Conservation (phyloP, 2,113 vertebrate genomes). For the Amphiprion ocellaris region DNA sequence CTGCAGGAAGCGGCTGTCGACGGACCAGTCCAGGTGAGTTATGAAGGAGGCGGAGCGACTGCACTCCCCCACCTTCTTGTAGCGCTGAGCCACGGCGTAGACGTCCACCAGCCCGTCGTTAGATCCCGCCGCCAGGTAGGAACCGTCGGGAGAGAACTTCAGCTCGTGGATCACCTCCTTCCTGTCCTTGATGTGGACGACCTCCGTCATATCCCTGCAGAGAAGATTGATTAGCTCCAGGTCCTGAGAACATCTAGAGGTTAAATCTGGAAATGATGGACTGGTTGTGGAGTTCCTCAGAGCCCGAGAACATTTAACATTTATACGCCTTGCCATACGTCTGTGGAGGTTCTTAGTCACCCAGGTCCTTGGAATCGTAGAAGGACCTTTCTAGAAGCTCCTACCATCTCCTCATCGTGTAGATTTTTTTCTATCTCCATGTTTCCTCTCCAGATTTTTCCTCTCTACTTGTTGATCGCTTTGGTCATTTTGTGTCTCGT, state of each 20-base stretch:
- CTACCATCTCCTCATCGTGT: too few relatives aligned
- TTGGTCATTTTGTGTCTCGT: too few relatives aligned
- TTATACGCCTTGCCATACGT: too few relatives aligned
- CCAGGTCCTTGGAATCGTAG: too few relatives aligned
- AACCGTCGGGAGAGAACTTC: slow-evolving; percentile 96
- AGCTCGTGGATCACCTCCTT: slow-evolving; percentile 99
- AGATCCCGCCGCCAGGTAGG: slow-evolving; percentile 95
- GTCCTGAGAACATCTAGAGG: background rate
- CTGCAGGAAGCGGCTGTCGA: slow-evolving; percentile 95
- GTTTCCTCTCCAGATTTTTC: too few relatives aligned
- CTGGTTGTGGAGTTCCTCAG: too few relatives aligned
- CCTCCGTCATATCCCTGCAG: slow-evolving; percentile 97
- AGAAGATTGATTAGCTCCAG: background rate
- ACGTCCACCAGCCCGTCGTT: slow-evolving; percentile 95
- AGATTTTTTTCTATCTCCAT: too few relatives aligned
- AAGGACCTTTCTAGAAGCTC: too few relatives aligned
- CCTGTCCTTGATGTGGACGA: slow-evolving; percentile 97
- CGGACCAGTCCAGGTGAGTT: slow-evolving; percentile 97
- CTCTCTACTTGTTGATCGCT: too few relatives aligned
- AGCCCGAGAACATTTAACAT: too few relatives aligned
- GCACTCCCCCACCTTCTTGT: slow-evolving; percentile 98
- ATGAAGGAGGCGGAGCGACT: slow-evolving; percentile 93
- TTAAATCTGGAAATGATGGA: background rate
- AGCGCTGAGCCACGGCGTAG: slow-evolving; percentile 93
- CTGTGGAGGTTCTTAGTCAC: too few relatives aligned